Evolutionary conservation across 1,140 invertebrate species (phyloP), one percentile per base, ranked within the genome.

Genomic region (Drosophila ohnishii): DNA sequence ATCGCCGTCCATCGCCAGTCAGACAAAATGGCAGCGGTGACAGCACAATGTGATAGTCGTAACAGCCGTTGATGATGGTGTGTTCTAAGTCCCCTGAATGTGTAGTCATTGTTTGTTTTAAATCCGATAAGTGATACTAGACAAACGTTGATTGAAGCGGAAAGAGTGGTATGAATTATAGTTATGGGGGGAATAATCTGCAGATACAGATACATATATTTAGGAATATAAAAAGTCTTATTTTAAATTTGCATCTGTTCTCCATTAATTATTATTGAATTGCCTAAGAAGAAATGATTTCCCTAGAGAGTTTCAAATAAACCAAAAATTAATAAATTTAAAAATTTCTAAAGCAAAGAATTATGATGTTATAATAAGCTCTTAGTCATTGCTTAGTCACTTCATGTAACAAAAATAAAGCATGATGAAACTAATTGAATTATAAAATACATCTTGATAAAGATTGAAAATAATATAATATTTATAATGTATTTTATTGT

Each of bases 21-120:
- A 76, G 72, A 75, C 73, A 58, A 75, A 57, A 66, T 59, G 73
- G 72, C 73, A 62, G 48, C 55, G 53, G 30, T 51, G 57, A 56
- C 70, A 44, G 44, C n/a, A 19, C 56, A 47, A 75, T 61, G 45
- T n/a, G 47, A 78, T 67, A 50, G 35, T 51, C 37, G 39, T 65
- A 69, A 66, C 37, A 44, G 39, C 40, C 22, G 28, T 55, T 13
- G 22, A 30, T 45, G 32, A 19, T 56, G 32, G 35, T 40, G 32
- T 67, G 32, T 67, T 67, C 61, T 67, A 66, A 40, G 61, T 32
- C 35, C 47, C 47, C 61, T 19, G 59, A 47, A 66, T 34, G 16
- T 30, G 42, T 25, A 47, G 16, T 8, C 16, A 48, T 64, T 67
- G 44, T 39, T 66, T 40, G 60, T 16, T 32, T 34, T 42, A 34